Base-by-base conservation (phyloP, 2,797 vertebrate species). In the Nannoperca obscura region DNA sequence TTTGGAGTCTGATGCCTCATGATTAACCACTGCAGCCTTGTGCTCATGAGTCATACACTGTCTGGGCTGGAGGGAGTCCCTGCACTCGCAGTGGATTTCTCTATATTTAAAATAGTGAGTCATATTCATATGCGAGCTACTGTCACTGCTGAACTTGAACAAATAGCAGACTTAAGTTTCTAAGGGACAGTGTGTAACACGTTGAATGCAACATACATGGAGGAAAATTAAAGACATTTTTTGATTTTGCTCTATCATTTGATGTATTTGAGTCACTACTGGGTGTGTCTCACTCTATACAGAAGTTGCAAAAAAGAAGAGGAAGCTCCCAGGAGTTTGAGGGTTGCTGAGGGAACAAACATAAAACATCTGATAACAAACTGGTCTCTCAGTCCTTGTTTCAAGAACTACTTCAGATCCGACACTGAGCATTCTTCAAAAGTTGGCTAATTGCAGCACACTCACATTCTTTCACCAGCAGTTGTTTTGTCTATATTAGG, bases 401-500 rank as follows among this genome's bases (percentile, higher is more conserved):
- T 76, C 42, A 65, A 47, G 36, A 78, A 52, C n/a, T 30, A 17
- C 44, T 60, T 70, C n/a, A 63, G 34, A 71, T 77, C 46, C 24
- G 42, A 66, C 36, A 11, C 57, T 22, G 15, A 40, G 49, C 76
- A 67, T 79, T 80, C 75, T 76, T 78, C 60, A 52, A 69, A 78
- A 60, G 44, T 19, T 30, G 63, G n/a, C 70, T 78, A 74, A 83
- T 76, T 80, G 70, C 1, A 1, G 57, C 38, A 15, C 17, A 3
- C 30, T 66, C 0, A 7, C 69, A 53, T 83, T 80, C 74, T 84
- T 73, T 74, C 49, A 15, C 40, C 7, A 12, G 5, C 64, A 50
- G 62, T 73, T 75, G 61, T 85, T 89, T 86, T 84, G 86, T 88
- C 91, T 92, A 86, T 92, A 93, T 93, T 91, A 81, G 91, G 87